Evolutionary conservation across 1,140 invertebrate species (phyloP), one percentile per base, ranked within the genome.

Genomic region (Drosophila parvula): DNA sequence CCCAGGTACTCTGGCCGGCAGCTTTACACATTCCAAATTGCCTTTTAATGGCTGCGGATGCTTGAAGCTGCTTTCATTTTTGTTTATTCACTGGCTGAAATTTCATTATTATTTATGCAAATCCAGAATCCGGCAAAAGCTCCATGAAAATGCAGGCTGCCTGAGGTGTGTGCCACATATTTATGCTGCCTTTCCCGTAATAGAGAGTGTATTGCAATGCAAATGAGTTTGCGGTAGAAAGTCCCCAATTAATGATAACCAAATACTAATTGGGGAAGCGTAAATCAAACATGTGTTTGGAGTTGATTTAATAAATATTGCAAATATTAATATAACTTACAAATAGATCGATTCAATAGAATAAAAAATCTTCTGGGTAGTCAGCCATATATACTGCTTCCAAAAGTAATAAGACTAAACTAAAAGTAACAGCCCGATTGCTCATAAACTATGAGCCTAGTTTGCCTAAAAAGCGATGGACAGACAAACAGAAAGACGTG

Each of bases 81-180:
- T 64, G 44, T 65, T 60, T 47, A 65, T 62, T 65, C 44, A 43
- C 32, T 38, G 36, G 45, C 45, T 70, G 64, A 50, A 67, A 61
- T 44, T 58, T 61, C 32, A 53, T 57, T 84, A 47, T 71, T 55
- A 73, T 83, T 84, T 76, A 83, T 83, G 76, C 76, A 83, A 71
- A 83, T 36, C 27, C 18, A 6, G 32, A 40, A 45, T 44, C 28
- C 62, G 28, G 14, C 28, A 48, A 18, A 8, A 55, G 28, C 47
- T 32, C 27, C 63, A 57, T 41, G 44, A 12, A 40, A 48, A 48
- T 57, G 8, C 45, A 50, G 53, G 12, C 38, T n/a, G 40, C 1
- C 61, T 10, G 30, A 18, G 27, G 11, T 47, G 27, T 16, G 65
- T 48, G 51, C 10, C 65, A 48, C 30, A 68, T 22, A 28, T 2